These are phyloP conservation scores for Plagodis dolabraria DNA, from an alignment of 2,888 invertebrate species.

Conservation along the genomic window DNA sequence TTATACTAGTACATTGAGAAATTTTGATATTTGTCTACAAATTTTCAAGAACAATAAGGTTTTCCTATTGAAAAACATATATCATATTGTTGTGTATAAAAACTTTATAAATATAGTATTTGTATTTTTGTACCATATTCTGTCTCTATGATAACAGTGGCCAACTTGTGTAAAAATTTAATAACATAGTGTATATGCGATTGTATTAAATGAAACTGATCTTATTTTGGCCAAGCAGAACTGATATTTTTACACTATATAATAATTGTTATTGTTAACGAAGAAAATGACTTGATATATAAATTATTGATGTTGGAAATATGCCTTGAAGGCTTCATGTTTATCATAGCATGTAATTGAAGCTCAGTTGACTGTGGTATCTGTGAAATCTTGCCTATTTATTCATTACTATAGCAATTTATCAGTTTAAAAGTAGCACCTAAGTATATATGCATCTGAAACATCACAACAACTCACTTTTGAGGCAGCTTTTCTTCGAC, in stretches of 20 bases:
- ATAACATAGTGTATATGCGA: conserved; percentile 16
- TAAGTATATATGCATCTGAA: too few relatives aligned
- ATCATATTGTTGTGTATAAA: not conserved
- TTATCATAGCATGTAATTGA: not conserved
- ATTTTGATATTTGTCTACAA: conserved; percentile 45
- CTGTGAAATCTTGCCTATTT: too few relatives aligned
- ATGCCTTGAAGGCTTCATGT: conserved; percentile 22
- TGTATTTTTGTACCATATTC: conserved; percentile 33
- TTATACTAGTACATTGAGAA: conserved; percentile 17
- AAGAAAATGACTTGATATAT: conserved; percentile 28
- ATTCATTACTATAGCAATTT: conserved; percentile 2
- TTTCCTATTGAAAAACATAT: conserved; percentile 19
- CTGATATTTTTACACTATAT: conserved; percentile 35
- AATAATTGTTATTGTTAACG: conserved; percentile 24
- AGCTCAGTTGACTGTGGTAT: too few relatives aligned
- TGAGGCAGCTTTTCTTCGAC: too few relatives aligned
- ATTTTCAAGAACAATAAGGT: conserved; percentile 37
- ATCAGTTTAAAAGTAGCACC: too few relatives aligned
- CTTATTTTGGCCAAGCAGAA: conserved; percentile 21
- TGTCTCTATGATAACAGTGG: conserved; percentile 17
- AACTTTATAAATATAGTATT: conserved; percentile 13
- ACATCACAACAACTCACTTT: too few relatives aligned
- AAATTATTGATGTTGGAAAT: conserved; percentile 33
- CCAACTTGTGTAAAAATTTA: conserved; percentile 24
- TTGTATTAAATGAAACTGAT: conserved; percentile 9